These are phyloP conservation scores for Cyclophora albipunctata DNA, from an alignment of 2,888 invertebrate genomes.

Conservation along the genomic window DNA sequence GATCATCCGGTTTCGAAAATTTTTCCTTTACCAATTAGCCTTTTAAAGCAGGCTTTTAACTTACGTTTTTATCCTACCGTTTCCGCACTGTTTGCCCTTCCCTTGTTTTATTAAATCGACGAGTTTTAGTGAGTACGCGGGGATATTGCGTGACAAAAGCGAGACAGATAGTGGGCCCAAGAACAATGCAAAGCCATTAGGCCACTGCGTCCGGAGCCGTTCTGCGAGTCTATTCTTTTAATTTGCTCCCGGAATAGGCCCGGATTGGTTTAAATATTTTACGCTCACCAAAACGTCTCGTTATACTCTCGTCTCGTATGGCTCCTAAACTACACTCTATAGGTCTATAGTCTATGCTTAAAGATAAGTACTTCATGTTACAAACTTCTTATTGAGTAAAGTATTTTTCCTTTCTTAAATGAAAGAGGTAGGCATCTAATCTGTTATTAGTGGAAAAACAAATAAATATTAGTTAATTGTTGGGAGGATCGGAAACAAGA, in stretches of 20 bases:
- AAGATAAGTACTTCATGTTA: too few relatives aligned
- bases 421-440: too few relatives aligned
- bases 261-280: background rate
- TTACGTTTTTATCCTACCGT: constrained; percentile 9
- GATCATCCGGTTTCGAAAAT: constrained; percentile 27
- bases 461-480: constrained; percentile 53
- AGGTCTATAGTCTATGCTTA: too few relatives aligned
- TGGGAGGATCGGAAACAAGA: constrained; percentile 42
- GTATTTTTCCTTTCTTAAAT: too few relatives aligned
- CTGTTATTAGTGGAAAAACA: constrained; percentile 29
- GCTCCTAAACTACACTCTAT: too few relatives aligned
- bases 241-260: constrained; percentile 45
- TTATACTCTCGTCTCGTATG: too few relatives aligned
- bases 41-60: constrained; percentile 24
- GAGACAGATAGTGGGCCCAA: constrained; percentile 53
- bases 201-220: constrained; percentile 29
- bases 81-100: constrained; percentile 38
- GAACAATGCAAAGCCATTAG: constrained; percentile 65
- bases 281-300: background rate
- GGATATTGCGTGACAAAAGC: constrained; percentile 45
- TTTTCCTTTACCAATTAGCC: constrained; percentile 24
- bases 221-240: constrained; percentile 50
- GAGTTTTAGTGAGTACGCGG: constrained; percentile 51
- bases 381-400: too few relatives aligned
- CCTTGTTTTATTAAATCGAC: constrained; percentile 56